phyloP scores from a whole-genome alignment of 2,797 vertebrate species.

The Protosalanx chinensis region DNA sequence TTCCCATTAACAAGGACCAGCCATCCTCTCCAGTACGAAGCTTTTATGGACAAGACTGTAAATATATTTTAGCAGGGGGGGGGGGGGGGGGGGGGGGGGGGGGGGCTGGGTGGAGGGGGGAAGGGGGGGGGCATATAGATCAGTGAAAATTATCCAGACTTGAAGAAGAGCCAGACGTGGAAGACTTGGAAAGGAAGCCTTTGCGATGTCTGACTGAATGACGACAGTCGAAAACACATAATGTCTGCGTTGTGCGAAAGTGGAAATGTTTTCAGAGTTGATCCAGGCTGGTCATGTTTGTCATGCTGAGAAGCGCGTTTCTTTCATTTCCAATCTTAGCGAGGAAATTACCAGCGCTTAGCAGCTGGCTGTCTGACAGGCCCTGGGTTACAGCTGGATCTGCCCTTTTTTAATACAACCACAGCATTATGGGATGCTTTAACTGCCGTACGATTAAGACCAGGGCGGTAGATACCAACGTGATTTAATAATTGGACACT shows the following conservation, averaged over 20 bases:
- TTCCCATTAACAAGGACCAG: not conserved
- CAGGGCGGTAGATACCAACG: conserved; percentile 35
- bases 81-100: too few species aligned
- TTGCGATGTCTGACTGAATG: not conserved
- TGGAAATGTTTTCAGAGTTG: conserved; percentile 48
- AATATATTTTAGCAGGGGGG: not conserved
- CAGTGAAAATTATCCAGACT: not conserved
- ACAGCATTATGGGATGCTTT: conserved; percentile 50
- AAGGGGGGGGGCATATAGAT: not conserved
- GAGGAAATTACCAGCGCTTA: conserved; percentile 57
- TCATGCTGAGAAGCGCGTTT: conserved; percentile 43
- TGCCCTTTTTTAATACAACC: conserved; percentile 63
- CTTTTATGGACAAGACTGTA: not conserved
- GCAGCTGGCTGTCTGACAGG: conserved; percentile 54
- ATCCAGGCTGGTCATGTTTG: conserved; percentile 47
- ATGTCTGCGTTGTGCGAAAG: conserved; percentile 44
- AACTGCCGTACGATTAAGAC: conserved; percentile 60
- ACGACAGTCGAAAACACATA: conserved; percentile 46
- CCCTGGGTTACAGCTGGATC: conserved; percentile 65
- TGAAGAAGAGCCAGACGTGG: not conserved
- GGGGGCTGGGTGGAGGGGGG: not conserved
- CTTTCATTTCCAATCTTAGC: conserved; percentile 44
- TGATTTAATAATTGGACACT: conserved; percentile 31
- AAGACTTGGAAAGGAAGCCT: not conserved
- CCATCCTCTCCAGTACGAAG: not conserved